Evolutionary conservation across 2,113 vertebrate genomes (phyloP), one percentile per base, ranked within the genome.

Genomic region (Cariama cristata): DNA sequence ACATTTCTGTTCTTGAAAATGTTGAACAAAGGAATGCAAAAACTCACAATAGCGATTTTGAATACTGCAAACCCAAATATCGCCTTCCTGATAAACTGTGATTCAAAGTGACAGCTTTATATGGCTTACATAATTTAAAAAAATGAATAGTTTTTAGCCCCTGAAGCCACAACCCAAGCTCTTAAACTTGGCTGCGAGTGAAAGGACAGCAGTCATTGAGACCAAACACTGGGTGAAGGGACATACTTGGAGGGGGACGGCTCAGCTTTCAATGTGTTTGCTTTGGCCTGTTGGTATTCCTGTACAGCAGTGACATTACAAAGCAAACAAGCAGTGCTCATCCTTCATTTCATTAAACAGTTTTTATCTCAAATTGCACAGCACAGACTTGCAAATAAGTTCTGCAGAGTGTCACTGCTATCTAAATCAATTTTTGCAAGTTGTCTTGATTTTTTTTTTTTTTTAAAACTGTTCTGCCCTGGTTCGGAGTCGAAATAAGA

Each of bases 381-480:
- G 93, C 84, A 56, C 80, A 95, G 91, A 72, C 89, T 97, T 95
- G 96, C 86, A 95, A 95, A 91, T 92, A 92, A 91, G 86, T 95
- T 97, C 84, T 95, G 79, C 83, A 35, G 82, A 50, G n/a, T 87
- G 93, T 93, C 91, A 82, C 53, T 89, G 90, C 89, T 72, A 68
- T 89, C 91, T 93, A 87, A 88, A 94, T 81, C 21, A 81, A 45
- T 95, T 86, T 91, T 92, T 95, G 90, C 89, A 96, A 94, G 80
- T 96, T 93, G 93, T 94, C 91, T 96, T 88, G 63, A 21, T 59
- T 73, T 77, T 68, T 79, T 80, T 81, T 88, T 73, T 72, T 86
- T 67, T 50, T 58, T 27, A 14, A 68, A 68, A 74, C 69, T 40
- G 30, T 40, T 95, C 49, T 84, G 80, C 56, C 73, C 80, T 75